These are phyloP conservation scores for Eudyptes chrysolophus DNA, from an alignment of 2,113 vertebrate genomes.

Conservation along the genomic window DNA sequence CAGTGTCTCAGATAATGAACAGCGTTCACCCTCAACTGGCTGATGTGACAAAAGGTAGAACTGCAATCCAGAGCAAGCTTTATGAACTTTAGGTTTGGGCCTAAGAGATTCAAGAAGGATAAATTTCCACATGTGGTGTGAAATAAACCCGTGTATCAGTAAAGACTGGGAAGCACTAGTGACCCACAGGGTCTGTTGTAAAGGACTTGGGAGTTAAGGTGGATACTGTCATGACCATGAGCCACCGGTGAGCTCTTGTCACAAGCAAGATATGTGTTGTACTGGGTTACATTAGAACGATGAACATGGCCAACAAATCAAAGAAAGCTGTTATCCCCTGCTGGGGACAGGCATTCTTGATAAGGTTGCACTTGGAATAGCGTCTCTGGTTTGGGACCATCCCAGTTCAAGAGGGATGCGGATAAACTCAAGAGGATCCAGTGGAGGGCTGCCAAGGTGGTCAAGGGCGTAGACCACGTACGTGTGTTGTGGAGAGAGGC, in stretches of 20 bases:
- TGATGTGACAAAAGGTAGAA: neutral
- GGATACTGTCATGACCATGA: neutral
- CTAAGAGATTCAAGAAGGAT: neutral
- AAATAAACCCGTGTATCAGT: neutral
- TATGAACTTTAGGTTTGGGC: neutral
- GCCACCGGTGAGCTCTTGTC: neutral
- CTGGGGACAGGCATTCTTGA: accelerated
- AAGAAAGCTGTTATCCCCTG: neutral
- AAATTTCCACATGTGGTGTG: neutral
- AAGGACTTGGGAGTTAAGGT: neutral
- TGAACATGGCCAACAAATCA: neutral
- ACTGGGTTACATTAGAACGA: neutral
- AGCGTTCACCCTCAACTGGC: neutral
- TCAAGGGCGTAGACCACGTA: neutral
- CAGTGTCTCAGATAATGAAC: neutral
- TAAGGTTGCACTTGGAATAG: neutral
- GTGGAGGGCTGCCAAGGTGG: neutral
- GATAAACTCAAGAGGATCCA: neutral
- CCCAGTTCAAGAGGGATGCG: neutral
- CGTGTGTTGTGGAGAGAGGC: neutral
- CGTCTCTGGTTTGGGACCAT: neutral
- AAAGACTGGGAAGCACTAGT: neutral
- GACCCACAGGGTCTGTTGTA: neutral
- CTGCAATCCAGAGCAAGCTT: neutral
- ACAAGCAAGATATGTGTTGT: neutral